A percentile compares a stretch with the other conserved stretches of the same genome.
Conservation (phyloP, 2,797 vertebrate genomes). For the Stomatorhinus walkeri region DNA sequence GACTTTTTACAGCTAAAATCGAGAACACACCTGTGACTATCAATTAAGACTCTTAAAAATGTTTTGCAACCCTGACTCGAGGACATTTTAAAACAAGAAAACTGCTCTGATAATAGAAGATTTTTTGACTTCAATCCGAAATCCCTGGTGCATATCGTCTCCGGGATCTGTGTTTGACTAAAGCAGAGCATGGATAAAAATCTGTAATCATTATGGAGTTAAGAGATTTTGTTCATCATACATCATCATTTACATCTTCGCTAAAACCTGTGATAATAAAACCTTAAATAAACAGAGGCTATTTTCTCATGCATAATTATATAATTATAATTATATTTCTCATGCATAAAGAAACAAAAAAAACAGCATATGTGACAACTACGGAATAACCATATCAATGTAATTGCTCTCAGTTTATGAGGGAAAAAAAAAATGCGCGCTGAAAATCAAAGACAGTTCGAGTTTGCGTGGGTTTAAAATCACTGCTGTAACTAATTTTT, state of each 20-base stretch:
- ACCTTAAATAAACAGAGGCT: not conserved
- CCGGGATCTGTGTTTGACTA: not conserved
- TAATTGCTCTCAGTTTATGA: not conserved
- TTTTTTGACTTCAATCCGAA: not conserved
- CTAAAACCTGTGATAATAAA: not conserved
- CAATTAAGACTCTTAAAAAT: not conserved
- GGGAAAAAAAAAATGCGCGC: not conserved
- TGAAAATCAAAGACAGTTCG: constrained; percentile 5
- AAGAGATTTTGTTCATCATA: not conserved
- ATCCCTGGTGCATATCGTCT: not conserved
- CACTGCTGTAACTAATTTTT: constrained; percentile 11
- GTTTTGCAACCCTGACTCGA: not conserved
- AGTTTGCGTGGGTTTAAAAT: not conserved
- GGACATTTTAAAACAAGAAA: not conserved
- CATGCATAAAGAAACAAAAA: not conserved
- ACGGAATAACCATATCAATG: not conserved
- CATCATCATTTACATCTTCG: not conserved
- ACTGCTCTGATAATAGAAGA: not conserved
- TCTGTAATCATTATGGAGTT: constrained; percentile 11
- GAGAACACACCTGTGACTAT: not conserved
- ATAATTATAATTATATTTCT: not conserved
- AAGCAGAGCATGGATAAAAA: not conserved
- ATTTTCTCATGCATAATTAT: not conserved
- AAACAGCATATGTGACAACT: not conserved
- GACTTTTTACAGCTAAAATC: not conserved